A percentile compares a stretch with the other conserved stretches of the same genome.
phyloP scores from a whole-genome alignment of 2,113 vertebrate genomes.

The Eira barbara region DNA sequence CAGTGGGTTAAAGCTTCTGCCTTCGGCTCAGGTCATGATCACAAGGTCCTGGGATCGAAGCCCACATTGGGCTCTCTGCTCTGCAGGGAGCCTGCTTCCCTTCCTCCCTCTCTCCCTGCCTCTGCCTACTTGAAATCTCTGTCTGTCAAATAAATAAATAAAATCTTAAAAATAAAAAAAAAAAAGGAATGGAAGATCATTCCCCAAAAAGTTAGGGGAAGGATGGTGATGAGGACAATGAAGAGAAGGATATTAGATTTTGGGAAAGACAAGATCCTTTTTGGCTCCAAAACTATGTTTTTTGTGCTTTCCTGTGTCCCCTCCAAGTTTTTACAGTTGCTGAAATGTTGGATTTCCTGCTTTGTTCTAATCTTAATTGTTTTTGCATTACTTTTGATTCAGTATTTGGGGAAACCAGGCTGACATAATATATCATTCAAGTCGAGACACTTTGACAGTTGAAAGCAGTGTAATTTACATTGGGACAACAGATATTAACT shows the following conservation, averaged over 20 bases:
- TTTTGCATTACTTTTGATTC: not conserved
- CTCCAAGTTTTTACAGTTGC: not conserved
- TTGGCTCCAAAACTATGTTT: not conserved
- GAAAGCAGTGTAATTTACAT: not conserved
- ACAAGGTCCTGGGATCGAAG: too few species aligned
- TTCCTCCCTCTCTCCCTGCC: too few species aligned
- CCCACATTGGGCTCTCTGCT: too few species aligned
- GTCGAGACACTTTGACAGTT: not conserved
- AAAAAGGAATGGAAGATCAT: not conserved
- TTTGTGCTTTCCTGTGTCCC: not conserved
- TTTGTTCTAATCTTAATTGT: not conserved
- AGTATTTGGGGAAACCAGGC: not conserved
- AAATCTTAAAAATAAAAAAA: not conserved
- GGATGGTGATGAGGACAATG: accelerated
- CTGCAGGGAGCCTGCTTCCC: too few species aligned
- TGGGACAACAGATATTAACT: not conserved
- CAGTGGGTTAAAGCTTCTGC: too few species aligned
- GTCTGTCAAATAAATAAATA: too few species aligned
- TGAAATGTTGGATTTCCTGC: not conserved
- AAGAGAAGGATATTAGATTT: not conserved
- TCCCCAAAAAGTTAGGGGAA: not conserved
- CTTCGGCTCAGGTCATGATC: too few species aligned
- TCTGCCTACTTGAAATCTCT: too few species aligned
- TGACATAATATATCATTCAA: not conserved
- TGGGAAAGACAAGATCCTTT: not conserved